These are phyloP conservation scores for Sebastes itinus DNA, from an alignment of 2,797 vertebrate genomes.

Conservation along the genomic window DNA sequence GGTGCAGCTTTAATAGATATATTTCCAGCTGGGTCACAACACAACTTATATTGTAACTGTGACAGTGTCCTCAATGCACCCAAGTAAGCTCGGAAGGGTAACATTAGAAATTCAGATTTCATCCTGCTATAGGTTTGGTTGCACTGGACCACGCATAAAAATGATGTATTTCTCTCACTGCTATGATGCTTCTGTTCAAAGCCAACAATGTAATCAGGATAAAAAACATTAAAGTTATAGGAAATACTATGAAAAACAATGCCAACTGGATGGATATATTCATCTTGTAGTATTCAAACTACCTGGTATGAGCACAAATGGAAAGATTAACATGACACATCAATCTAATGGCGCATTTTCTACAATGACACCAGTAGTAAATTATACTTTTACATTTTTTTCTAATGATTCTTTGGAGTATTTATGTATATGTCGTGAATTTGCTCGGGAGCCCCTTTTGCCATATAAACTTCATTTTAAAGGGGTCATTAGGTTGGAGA, in stretches of 20 bases:
- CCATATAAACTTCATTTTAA: constrained; percentile 5
- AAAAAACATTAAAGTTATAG: background rate
- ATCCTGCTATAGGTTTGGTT: background rate
- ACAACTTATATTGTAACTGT: background rate
- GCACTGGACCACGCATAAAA: background rate
- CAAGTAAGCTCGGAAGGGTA: background rate
- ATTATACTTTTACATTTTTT: background rate
- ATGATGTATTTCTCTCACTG: background rate
- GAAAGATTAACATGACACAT: background rate
- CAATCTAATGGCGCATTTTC: background rate
- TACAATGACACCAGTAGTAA: background rate
- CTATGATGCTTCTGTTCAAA: background rate
- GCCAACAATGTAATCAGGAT: background rate
- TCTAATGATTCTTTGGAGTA: constrained; percentile 2
- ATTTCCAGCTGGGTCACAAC: background rate
- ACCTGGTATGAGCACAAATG: background rate
- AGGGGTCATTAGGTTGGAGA: constrained; percentile 10
- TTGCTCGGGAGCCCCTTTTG: constrained; percentile 4
- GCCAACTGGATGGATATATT: background rate
- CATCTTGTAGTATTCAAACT: background rate
- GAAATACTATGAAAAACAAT: background rate
- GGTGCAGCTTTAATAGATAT: background rate
- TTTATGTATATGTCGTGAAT: background rate
- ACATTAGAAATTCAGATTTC: background rate
- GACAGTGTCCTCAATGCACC: background rate